Conservation (phyloP, 2,888 invertebrate species). For the Monopis laevigella region DNA sequence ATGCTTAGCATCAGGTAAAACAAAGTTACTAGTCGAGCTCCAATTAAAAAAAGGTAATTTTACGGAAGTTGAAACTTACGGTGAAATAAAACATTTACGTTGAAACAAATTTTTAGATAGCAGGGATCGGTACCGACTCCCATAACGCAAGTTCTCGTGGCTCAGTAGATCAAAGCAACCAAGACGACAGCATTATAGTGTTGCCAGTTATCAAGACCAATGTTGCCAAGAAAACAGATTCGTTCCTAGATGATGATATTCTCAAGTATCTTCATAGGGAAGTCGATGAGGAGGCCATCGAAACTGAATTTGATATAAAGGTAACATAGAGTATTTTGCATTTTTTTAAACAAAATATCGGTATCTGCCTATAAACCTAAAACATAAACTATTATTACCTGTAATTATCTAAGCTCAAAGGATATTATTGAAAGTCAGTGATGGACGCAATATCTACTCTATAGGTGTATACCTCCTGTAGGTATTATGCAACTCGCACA, state of each 20-base stretch:
- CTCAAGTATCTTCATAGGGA: slow-evolving; percentile 73
- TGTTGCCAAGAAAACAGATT: slow-evolving; percentile 30
- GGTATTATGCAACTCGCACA: too few relatives aligned
- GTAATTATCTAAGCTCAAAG: too few relatives aligned
- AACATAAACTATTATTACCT: too few relatives aligned
- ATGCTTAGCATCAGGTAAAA: too few relatives aligned
- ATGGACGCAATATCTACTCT: too few relatives aligned
- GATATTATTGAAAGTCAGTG: too few relatives aligned
- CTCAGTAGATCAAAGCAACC: slow-evolving; percentile 63
- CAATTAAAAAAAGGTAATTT: too few relatives aligned
- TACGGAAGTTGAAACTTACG: too few relatives aligned
- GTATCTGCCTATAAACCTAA: neutral
- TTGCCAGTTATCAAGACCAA: slow-evolving; percentile 34
- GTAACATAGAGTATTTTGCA: slow-evolving; percentile 31
- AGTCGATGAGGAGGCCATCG: slow-evolving; percentile 73
- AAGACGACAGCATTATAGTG: slow-evolving; percentile 33
- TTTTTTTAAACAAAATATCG: too few relatives aligned
- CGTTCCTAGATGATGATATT: slow-evolving; percentile 69
- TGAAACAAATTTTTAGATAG: slow-evolving; percentile 40
- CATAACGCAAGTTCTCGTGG: slow-evolving; percentile 74
- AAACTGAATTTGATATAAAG: slow-evolving; percentile 74
- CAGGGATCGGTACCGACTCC: slow-evolving; percentile 72
- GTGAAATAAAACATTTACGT: too few relatives aligned
- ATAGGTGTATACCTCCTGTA: too few relatives aligned
- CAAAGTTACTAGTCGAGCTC: too few relatives aligned